Evolutionary conservation across 2,888 invertebrate genomes (phyloP).

Genomic region (Cyclophora albipunctata): DNA sequence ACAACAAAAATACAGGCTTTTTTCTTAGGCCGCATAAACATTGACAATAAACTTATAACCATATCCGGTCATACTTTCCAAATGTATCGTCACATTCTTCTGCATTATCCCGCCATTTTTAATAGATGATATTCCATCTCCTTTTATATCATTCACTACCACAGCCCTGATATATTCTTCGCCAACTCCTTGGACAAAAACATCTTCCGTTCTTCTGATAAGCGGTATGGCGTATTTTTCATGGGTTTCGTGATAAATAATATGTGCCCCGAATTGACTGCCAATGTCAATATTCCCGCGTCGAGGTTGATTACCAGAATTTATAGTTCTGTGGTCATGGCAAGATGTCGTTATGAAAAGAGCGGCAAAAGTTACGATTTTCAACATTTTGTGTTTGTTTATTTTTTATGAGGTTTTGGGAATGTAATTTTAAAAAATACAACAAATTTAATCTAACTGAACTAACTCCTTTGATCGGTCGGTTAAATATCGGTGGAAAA

Average conservation of each 20-base stretch:
- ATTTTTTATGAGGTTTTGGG: too few species aligned
- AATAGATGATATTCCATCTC: slow-evolving; percentile 24
- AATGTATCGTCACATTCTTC: slow-evolving; percentile 23
- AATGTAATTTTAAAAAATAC: too few species aligned
- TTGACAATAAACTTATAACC: slow-evolving; percentile 31
- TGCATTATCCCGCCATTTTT: slow-evolving; percentile 27
- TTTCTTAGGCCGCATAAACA: slow-evolving; percentile 20
- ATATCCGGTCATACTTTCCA: slow-evolving; percentile 20
- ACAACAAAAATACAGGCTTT: slow-evolving; percentile 1
- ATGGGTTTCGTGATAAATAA: slow-evolving; percentile 25
- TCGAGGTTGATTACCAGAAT: too few species aligned
- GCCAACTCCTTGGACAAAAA: slow-evolving; percentile 10
- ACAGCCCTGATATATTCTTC: slow-evolving; percentile 22
- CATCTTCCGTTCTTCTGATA: slow-evolving; percentile 17
- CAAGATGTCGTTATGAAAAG: too few species aligned
- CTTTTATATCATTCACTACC: slow-evolving; percentile 24
- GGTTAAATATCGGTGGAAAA: too few species aligned
- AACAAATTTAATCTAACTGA: too few species aligned
- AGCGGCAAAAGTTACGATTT: too few species aligned
- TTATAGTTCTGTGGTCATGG: too few species aligned
- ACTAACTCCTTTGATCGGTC: too few species aligned
- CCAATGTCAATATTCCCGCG: not conserved
- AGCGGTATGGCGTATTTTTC: slow-evolving; percentile 21
- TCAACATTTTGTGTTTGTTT: too few species aligned
- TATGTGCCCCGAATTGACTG: slow-evolving; percentile 6